Percentiles rank a stretch among this genome's conserved stretches.
Conservation (phyloP, 2,797 vertebrate species). For the Acrossocheilus wenchowensis region DNA sequence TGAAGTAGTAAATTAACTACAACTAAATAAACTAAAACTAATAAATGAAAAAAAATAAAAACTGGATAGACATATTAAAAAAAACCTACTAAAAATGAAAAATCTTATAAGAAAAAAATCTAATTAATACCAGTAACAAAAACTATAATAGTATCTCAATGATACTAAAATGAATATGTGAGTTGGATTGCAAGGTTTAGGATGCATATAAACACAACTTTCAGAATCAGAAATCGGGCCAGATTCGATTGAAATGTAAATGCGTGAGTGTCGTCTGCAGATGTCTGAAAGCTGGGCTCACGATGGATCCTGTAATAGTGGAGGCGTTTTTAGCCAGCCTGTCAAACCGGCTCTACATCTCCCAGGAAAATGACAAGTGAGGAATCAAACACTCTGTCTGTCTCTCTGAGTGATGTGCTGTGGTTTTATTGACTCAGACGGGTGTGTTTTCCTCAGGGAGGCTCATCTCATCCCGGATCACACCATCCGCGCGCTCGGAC, state of each 20-base stretch:
- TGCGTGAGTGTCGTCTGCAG: slow-evolving; percentile 67
- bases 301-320: slow-evolving; percentile 91
- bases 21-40: background rate
- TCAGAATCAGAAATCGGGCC: background rate
- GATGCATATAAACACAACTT: background rate
- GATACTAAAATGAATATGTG: background rate
- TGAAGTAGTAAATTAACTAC: too few relatives aligned
- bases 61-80: background rate
- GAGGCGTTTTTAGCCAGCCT: slow-evolving; percentile 97
- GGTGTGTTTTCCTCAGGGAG: slow-evolving; percentile 77
- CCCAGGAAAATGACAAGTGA: slow-evolving; percentile 97
- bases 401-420: background rate
- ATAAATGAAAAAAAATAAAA: too few relatives aligned
- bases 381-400: slow-evolving; percentile 45
- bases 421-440: background rate
- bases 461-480: slow-evolving; percentile 96
- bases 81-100: background rate
- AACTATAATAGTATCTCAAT: background rate
- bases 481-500: slow-evolving; percentile 93
- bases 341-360: slow-evolving; percentile 96
- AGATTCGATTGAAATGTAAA: background rate
- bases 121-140: too few relatives aligned
- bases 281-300: slow-evolving; percentile 92
- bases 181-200: too few relatives aligned
- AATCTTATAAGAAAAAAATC: background rate